Percentiles rank a stretch among this genome's conserved stretches.
Conservation (phyloP, 2,888 invertebrate genomes). For the Cryptophagus acutangulus region DNA sequence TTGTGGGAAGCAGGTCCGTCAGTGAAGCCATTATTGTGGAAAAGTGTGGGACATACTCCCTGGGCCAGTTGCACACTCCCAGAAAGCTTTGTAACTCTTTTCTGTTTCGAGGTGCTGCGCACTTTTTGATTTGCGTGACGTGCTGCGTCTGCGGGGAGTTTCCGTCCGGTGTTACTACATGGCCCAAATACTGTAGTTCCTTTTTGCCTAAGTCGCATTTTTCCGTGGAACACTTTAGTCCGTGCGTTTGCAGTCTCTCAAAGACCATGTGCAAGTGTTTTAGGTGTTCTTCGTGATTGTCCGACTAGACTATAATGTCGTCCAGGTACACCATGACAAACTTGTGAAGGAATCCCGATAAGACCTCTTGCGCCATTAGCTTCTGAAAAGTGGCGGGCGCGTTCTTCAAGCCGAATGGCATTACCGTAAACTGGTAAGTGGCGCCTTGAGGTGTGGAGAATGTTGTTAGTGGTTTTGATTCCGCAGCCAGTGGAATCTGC, state of each 20-base stretch:
- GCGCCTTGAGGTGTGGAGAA: constrained; percentile 10
- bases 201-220: constrained; percentile 20
- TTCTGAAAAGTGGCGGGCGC: constrained; percentile 11
- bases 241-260: constrained; percentile 21
- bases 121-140: constrained; percentile 10
- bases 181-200: constrained; percentile 17
- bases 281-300: constrained; percentile 19
- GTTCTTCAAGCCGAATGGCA: constrained; percentile 13
- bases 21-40: constrained; percentile 23
- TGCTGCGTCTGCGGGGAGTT: constrained; percentile 17
- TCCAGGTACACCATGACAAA: constrained; percentile 30
- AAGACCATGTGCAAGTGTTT: constrained; percentile 19
- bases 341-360: constrained; percentile 7
- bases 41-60: constrained; percentile 28
- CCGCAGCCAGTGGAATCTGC: constrained; percentile 8
- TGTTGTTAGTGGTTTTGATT: constrained; percentile 7
- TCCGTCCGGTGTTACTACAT: constrained; percentile 13
- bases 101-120: constrained; percentile 10
- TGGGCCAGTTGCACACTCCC: constrained; percentile 27
- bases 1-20: constrained; percentile 19
- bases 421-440: constrained; percentile 11
- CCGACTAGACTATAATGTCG: constrained; percentile 28
- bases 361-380: constrained; percentile 9
- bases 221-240: constrained; percentile 11
- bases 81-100: constrained; percentile 22